These are phyloP conservation scores for Xestoiulus laeticollis DNA, from an alignment of 2,888 invertebrate genomes.

Conservation along the genomic window DNA sequence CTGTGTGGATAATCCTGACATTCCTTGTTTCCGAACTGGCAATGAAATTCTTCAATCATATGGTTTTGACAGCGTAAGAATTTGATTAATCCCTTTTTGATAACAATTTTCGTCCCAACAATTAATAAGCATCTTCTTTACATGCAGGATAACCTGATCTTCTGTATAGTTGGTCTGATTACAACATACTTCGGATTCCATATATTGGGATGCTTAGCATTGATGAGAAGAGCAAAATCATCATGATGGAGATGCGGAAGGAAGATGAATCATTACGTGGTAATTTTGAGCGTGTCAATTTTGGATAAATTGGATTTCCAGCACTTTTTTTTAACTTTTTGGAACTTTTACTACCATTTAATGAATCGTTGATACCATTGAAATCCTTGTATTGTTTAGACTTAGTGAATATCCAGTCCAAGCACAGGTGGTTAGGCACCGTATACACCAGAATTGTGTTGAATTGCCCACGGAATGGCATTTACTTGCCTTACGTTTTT, in stretches of 20 bases:
- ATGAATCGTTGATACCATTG: too few relatives aligned
- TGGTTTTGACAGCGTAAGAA: slow-evolving; percentile 22
- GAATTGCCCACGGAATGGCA: too few relatives aligned
- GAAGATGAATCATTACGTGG: not conserved
- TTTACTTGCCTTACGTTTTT: too few relatives aligned
- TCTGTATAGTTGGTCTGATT: not conserved
- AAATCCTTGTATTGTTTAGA: too few relatives aligned
- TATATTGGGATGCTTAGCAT: slow-evolving; percentile 4
- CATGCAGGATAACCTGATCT: not conserved
- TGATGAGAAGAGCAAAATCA: not conserved
- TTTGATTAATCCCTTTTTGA: not conserved
- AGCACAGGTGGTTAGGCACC: too few relatives aligned
- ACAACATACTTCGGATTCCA: slow-evolving; percentile 20
- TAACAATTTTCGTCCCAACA: not conserved
- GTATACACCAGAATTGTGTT: too few relatives aligned
- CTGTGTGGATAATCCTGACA: not conserved
- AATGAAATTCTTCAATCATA: not conserved
- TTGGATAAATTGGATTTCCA: too few relatives aligned
- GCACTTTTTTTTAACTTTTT: too few relatives aligned
- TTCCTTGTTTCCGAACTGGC: slow-evolving; percentile 2
- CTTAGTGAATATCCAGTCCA: too few relatives aligned
- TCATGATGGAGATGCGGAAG: not conserved
- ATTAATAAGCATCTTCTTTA: not conserved
- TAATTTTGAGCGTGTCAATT: too few relatives aligned
- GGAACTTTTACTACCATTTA: too few relatives aligned